Evolutionary conservation across 2,113 vertebrate species (phyloP), one percentile per base, ranked within the genome.

Genomic region (Perccottus glenii): DNA sequence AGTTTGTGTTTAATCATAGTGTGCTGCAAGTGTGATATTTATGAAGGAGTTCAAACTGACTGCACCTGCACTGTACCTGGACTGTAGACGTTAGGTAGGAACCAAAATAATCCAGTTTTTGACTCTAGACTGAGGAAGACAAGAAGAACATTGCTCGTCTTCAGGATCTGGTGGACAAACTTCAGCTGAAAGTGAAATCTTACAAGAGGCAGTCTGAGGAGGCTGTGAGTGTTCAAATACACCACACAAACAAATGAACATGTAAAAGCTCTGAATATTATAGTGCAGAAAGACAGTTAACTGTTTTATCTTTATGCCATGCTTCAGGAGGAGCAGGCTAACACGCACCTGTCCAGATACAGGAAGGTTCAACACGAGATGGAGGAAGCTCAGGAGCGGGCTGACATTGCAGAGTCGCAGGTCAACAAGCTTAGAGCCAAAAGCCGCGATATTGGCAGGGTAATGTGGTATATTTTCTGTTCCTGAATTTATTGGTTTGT

Each of bases 361-460:
- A 92, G 92, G 77, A 92, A 92, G 79, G 89, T 89, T 46, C 93
- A 94, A 82, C 93, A 95, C 3, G 91, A 94, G 77, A 77, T 94
- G 71, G 93, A 95, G 72, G 93, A 94, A 55, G 92, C 94, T 3
- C 87, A 95, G 80, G 93, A 94, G 85, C 69, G 91, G 0, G 93
- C 92, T 0, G 93, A 96, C 49, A 93, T 94, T 0, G 84, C 93
- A 0, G 93, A 95, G 77, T 92, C 90, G 5, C 93, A 94, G 72
- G 91, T 94, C 84, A 94, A 94, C 88, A 94, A 94, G 79, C 88
- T 88, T 59, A 71, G 75, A 10, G 76, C 59, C n/a, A 90, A 84
- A 71, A 87, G 87, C 7, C 73, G 77, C 0, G 87, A 90, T 12
- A 59, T 85, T 2, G 56, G 32, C 78, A 81, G 82, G 68, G 85